Conservation (phyloP, 2,113 vertebrate genomes). For the Pardalotus punctatus region DNA sequence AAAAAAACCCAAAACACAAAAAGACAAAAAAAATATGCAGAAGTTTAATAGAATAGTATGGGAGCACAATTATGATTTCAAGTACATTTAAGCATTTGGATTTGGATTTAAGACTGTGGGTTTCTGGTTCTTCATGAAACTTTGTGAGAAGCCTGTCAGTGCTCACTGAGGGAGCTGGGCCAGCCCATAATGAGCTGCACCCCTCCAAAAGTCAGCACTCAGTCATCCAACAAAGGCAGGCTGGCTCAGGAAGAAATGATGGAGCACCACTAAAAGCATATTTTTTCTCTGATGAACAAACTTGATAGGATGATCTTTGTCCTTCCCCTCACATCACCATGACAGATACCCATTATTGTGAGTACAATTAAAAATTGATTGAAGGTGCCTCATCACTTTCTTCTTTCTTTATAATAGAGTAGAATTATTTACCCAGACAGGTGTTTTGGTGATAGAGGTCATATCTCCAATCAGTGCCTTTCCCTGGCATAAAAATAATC, state of each 20-base stretch:
- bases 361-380: constrained; percentile 32
- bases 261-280: background rate
- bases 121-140: background rate
- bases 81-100: background rate
- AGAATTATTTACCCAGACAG: constrained; percentile 29
- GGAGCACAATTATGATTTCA: background rate
- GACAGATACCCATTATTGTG: background rate
- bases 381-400: background rate
- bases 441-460: constrained; percentile 12
- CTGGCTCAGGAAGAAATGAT: constrained; percentile 6
- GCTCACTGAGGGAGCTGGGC: background rate
- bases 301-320: background rate
- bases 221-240: background rate
- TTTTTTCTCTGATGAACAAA: constrained; percentile 10
- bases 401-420: background rate
- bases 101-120: rapidly evolving
- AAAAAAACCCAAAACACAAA: background rate
- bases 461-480: background rate
- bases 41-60: background rate
- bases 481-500: background rate
- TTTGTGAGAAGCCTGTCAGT: background rate
- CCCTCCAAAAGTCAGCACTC: background rate
- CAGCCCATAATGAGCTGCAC: background rate
- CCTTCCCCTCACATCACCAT: background rate
- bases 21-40: background rate